phyloP scores from a whole-genome alignment of 92 coral and sea anemone species.

The Isaurus tuberculatus region DNA sequence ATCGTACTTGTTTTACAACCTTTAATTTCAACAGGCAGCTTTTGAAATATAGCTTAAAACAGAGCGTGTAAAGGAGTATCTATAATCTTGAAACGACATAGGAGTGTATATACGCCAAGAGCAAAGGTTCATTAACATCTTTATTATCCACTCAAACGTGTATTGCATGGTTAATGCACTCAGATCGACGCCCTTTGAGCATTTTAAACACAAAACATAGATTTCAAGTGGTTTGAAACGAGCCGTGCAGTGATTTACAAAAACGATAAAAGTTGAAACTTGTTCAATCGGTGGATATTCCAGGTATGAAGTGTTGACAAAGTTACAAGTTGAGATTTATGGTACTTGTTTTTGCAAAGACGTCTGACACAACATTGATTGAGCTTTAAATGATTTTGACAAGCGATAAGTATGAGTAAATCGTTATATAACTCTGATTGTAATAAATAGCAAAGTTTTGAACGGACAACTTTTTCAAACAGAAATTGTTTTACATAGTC shows the following conservation, averaged over 20 bases:
- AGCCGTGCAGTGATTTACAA: not conserved
- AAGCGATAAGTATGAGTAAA: too few relatives aligned
- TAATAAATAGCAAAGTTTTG: too few relatives aligned
- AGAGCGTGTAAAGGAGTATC: too few relatives aligned
- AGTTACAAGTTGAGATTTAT: not conserved
- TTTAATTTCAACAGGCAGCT: too few relatives aligned
- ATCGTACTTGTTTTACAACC: too few relatives aligned
- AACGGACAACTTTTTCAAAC: too few relatives aligned
- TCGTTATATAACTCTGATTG: too few relatives aligned
- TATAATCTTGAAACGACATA: too few relatives aligned
- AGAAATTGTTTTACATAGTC: too few relatives aligned
- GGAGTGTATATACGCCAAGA: too few relatives aligned
- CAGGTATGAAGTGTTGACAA: not conserved
- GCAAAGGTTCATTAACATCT: not conserved
- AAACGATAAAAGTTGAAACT: not conserved
- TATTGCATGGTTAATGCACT: conserved; percentile 1
- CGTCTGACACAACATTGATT: not conserved
- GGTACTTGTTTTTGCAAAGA: not conserved
- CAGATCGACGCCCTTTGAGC: conserved; percentile 37
- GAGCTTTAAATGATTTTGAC: too few relatives aligned
- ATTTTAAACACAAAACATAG: conserved; percentile 20
- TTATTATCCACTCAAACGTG: not conserved
- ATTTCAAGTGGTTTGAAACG: conserved; percentile 3
- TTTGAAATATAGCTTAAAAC: too few relatives aligned
- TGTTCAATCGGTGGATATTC: not conserved